A percentile compares a stretch with the other conserved stretches of the same genome.
Conservation (phyloP, 2,113 vertebrate species). For the Dasypus novemcinctus region DNA sequence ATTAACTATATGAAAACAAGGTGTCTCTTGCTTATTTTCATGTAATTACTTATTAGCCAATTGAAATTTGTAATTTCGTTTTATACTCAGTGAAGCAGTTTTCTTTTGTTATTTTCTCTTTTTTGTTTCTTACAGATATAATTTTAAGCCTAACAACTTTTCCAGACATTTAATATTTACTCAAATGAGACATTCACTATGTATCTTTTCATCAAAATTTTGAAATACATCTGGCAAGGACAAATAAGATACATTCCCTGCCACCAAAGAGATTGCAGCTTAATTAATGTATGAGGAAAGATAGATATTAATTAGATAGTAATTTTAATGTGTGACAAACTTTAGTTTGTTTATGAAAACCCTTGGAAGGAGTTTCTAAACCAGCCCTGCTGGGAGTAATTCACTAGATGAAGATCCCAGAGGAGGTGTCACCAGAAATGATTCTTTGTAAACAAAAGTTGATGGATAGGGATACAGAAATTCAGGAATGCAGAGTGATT, state of each 20-base stretch:
- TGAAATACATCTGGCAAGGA: constrained; percentile 14
- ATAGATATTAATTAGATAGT: background rate
- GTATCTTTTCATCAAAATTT: constrained; percentile 43
- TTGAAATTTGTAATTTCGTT: constrained; percentile 2
- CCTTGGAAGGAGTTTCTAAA: background rate
- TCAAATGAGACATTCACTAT: background rate
- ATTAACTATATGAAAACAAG: background rate
- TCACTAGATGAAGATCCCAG: background rate
- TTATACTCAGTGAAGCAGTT: background rate
- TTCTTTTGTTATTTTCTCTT: background rate
- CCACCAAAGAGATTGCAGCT: background rate
- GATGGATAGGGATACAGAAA: background rate
- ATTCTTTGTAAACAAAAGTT: background rate
- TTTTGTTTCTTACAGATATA: constrained; percentile 37
- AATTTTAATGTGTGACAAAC: constrained; percentile 2
- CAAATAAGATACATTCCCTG: background rate
- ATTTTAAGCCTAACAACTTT: constrained; percentile 65
- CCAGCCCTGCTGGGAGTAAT: background rate
- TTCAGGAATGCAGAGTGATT: background rate
- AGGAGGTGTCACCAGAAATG: background rate
- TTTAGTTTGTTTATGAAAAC: constrained; percentile 7
- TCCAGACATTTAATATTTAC: constrained; percentile 44
- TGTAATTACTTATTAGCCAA: constrained; percentile 17
- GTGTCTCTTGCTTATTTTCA: background rate
- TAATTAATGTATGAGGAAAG: background rate